A percentile compares a stretch with the other conserved stretches of the same genome.
Evolutionary conservation across 2,113 vertebrate species (phyloP).

Genomic region (Brevimyrus niger): DNA sequence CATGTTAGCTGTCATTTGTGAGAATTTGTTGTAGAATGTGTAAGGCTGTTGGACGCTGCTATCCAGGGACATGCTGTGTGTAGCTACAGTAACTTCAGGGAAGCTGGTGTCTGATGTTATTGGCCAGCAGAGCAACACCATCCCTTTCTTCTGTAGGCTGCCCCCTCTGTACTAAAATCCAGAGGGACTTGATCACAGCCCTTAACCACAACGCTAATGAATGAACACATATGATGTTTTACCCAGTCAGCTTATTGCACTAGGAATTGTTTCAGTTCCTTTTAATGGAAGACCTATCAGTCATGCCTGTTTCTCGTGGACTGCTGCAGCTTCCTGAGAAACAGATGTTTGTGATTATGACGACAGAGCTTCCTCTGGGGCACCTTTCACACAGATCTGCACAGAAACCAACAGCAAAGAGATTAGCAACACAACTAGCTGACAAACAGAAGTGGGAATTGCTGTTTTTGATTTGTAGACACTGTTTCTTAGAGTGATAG

Average conservation of each 20-base stretch:
- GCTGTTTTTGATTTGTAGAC: not conserved
- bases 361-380: not conserved
- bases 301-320: not conserved
- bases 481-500: not conserved
- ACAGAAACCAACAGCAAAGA: not conserved
- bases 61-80: not conserved
- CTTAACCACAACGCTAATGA: not conserved
- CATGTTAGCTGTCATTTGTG: not conserved
- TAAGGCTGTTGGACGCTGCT: not conserved
- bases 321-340: not conserved
- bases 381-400: not conserved
- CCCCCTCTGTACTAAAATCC: not conserved
- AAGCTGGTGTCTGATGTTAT: not conserved
- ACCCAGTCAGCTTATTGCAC: not conserved
- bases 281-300: not conserved
- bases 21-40: not conserved
- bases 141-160: not conserved
- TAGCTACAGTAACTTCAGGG: not conserved
- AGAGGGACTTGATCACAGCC: not conserved
- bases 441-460: not conserved
- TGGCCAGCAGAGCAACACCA: not conserved
- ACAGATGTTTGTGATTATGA: constrained; percentile 3
- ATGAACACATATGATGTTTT: not conserved
- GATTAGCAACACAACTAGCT: not conserved
- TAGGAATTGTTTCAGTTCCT: not conserved